Evolutionary conservation across 2,797 vertebrate genomes (phyloP).

Genomic region (Pseudomugil tenellus): DNA sequence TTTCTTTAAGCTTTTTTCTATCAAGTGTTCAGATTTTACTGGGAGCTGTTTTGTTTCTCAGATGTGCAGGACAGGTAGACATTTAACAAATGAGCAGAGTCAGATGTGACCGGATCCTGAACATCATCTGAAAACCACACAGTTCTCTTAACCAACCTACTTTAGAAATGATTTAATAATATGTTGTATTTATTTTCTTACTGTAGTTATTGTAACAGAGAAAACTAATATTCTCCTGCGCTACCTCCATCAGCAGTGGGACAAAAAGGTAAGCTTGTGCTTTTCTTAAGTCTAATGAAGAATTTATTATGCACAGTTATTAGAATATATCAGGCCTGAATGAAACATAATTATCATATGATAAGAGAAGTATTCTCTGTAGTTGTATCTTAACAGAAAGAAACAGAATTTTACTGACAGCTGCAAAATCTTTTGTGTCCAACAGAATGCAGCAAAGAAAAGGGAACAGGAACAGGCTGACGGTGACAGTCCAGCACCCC

Average conservation of each 20-base stretch:
- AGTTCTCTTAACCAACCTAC: not conserved
- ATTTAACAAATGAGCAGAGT: too few relatives aligned
- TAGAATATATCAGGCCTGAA: not conserved
- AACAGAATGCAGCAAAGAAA: conserved; percentile 88
- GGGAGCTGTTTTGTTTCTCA: not conserved
- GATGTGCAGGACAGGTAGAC: not conserved
- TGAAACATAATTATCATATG: not conserved
- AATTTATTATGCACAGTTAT: not conserved
- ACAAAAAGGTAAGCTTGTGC: conserved; percentile 91
- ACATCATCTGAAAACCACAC: too few relatives aligned
- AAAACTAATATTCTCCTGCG: conserved; percentile 98
- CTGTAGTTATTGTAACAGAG: conserved; percentile 96
- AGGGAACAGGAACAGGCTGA: conserved; percentile 87
- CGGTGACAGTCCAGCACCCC: conserved; percentile 84
- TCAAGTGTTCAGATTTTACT: not conserved
- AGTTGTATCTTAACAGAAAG: not conserved
- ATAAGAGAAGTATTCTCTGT: not conserved
- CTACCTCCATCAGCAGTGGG: conserved; percentile 98
- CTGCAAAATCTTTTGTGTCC: conserved; percentile 41
- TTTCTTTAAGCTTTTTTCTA: not conserved
- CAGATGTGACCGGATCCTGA: not conserved
- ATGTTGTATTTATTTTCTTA: conserved; percentile 21
- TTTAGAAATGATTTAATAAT: not conserved
- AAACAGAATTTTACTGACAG: conserved; percentile 8
- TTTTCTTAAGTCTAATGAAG: not conserved